Base-by-base conservation (phyloP, 2,888 invertebrate species). In the Microchrysa polita region DNA sequence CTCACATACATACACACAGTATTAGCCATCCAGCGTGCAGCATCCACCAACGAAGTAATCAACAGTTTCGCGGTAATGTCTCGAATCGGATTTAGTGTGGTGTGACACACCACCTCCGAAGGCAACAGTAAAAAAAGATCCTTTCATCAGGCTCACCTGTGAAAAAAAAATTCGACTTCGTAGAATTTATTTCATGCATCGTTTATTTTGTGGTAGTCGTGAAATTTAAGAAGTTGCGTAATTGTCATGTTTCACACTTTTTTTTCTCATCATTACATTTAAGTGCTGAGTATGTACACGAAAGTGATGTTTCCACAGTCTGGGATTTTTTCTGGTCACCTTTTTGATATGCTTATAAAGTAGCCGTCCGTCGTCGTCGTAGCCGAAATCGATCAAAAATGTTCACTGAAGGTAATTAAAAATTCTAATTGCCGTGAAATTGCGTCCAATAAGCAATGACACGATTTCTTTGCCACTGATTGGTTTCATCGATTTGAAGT, bases 371-470 rank as follows among this genome's bases (percentile, higher is more conserved):
- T 48, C 48, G 16, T 2, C 10, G 12, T n/a, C 18, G 44, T 60
- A 23, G n/a, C 22, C 16, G 18, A 34, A 48, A 73, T 14, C 48
- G 74, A 72, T 71, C 74, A 71, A 22, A n/a, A 34, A 42, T 63
- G 74, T 67, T 52, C 67, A 27, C 55, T 72, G 52, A 55, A 73
- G 61, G 71, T 75, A 75, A 75, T 75, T 75, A 75, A 75, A 75
- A 75, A n/a, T 73, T 73, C 67, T 73, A 75, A 75, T 75, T 75
- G 69, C 67, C 75, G 73, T 75, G 73, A 75, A 75, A 75, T 75
- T 75, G 73, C 67, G 73, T 75, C 73, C 75, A 75, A 44, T 75
- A 73, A 73, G 48, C 75, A 75, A 69, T 69, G 57, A 69, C 57
- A 69, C 16, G 69, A 18, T 69, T 69, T 69, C 57, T 52, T 67